Base-by-base conservation (phyloP, 2,888 invertebrate genomes). In the Dynastes hyllus region DNA sequence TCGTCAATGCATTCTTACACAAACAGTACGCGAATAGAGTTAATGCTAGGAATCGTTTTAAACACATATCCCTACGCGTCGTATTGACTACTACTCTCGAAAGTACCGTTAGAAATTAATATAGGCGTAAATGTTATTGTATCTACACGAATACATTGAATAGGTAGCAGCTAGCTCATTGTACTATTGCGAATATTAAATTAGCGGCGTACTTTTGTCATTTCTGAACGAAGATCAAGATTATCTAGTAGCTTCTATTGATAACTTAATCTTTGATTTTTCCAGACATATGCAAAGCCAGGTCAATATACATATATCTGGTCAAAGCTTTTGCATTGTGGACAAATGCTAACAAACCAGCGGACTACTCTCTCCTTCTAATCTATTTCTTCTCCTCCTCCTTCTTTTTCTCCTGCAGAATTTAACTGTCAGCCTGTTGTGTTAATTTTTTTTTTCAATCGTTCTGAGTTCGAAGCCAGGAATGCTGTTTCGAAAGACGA, bases 401-500 rank as follows among this genome's bases (percentile, higher is more conserved):
- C n/a, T 45, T 2, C 8, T 45, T 45, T 11, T 45, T 45, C 22
- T 16, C 55, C 8, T 16, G 22, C 22, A 55, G 55, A 55, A 55
- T 55, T 55, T 55, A 55, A 55, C 55, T 55, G 55, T 55, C 55
- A 22, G 55, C n/a, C 2, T 22, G 69, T 50, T 29, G 69, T 40
- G 66, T 69, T 69, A 45, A 50, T 69, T 51, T 79, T 76, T 79
- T 81, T 76, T 66, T 29, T 81, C 76, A 76, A 78, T 77, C 66
- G 53, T 16, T 55, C 55, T 22, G 16, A n/a, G 55, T 55, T 79
- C 73, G 77, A 81, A 80, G 70, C 77, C 79, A 79, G 70, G 80
- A 78, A 78, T 79, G 80, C 55, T 53, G 80, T 80, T 80, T 71
- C 77, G 80, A 80, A 80, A 80, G 73, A 32, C 63, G 75, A 80